A percentile compares a stretch with the other conserved stretches of the same genome.
Evolutionary conservation across 2,797 vertebrate species (phyloP).

Genomic region (Manis javanica): DNA sequence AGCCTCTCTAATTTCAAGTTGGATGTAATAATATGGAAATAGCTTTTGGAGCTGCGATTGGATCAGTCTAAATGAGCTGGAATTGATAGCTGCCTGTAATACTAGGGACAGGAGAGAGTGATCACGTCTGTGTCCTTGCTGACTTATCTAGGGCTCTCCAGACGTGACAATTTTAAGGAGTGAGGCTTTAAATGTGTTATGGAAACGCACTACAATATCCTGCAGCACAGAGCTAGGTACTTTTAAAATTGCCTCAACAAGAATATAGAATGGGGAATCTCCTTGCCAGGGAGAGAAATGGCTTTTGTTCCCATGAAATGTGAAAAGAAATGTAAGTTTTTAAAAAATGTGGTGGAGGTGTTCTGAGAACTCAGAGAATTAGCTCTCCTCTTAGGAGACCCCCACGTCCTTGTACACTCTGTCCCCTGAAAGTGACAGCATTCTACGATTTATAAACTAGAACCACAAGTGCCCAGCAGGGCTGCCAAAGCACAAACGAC

Average conservation of each 20-base stretch:
- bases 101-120: slow-evolving; percentile 65
- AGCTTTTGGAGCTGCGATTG: slow-evolving; percentile 43
- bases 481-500: too few species aligned
- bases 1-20: slow-evolving; percentile 77
- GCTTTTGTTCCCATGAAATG: neutral
- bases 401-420: neutral
- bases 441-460: neutral
- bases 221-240: neutral
- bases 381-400: neutral
- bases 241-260: slow-evolving; percentile 65
- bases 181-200: slow-evolving; percentile 70
- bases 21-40: slow-evolving; percentile 75
- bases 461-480: neutral
- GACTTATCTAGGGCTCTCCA: slow-evolving; percentile 76
- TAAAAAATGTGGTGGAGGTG: neutral
- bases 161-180: slow-evolving; percentile 79
- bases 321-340: neutral
- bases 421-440: neutral
- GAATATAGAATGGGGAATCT: neutral
- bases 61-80: slow-evolving; percentile 77
- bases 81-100: slow-evolving; percentile 79
- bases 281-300: neutral
- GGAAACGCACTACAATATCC: slow-evolving; percentile 50
- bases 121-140: slow-evolving; percentile 74
- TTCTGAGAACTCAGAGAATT: neutral